Conservation (phyloP, 2,888 invertebrate genomes). For the Cyclophora albipunctata region DNA sequence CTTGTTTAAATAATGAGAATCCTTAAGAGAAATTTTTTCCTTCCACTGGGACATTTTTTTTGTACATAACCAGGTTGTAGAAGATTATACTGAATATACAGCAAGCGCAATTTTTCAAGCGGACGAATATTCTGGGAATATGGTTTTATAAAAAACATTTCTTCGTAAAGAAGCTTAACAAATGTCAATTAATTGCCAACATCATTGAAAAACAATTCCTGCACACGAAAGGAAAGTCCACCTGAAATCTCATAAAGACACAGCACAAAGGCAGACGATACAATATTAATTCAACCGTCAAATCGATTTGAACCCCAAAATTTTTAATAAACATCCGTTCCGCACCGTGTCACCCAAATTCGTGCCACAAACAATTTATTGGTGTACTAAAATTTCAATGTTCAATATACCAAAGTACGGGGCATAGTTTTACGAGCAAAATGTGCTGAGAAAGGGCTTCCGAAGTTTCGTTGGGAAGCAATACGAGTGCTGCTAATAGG, state of each 20-base stretch:
- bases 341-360: slow-evolving; percentile 37
- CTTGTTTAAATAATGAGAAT: no score
- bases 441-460: slow-evolving; percentile 69
- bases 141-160: no score
- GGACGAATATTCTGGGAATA: no score
- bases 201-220: no score
- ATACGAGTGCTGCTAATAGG: slow-evolving; percentile 72
- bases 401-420: slow-evolving; percentile 52
- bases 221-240: no score
- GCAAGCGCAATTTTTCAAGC: no score
- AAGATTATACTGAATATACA: no score
- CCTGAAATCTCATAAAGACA: not conserved
- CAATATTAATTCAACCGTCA: slow-evolving; percentile 17
- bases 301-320: slow-evolving; percentile 22
- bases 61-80: no score
- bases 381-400: slow-evolving; percentile 61
- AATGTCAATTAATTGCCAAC: no score
- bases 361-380: slow-evolving; percentile 48
- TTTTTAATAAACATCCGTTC: slow-evolving; percentile 29
- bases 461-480: slow-evolving; percentile 72
- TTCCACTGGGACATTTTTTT: no score
- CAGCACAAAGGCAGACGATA: slow-evolving; percentile 4
- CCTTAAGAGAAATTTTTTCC: no score
- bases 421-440: slow-evolving; percentile 64
- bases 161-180: no score